Conservation (phyloP, 2,888 invertebrate genomes). For the Lithophane semibrunnea region DNA sequence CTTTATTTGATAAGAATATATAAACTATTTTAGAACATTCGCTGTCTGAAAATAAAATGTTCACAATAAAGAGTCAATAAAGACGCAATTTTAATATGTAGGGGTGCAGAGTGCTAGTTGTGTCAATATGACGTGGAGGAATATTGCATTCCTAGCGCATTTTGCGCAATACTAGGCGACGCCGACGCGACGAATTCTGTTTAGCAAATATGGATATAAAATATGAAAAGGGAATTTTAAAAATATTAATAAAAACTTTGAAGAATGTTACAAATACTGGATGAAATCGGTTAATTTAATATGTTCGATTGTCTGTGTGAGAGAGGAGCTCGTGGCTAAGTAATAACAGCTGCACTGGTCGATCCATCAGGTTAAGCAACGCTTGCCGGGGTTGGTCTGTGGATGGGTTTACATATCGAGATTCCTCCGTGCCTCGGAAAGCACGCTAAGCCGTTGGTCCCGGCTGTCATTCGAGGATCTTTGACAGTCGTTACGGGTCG, state of each 20-base stretch:
- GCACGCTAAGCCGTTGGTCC: too few relatives aligned
- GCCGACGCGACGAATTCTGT: neutral
- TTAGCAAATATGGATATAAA: neutral
- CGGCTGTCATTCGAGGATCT: too few relatives aligned
- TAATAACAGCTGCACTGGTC: too few relatives aligned
- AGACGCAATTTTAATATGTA: neutral
- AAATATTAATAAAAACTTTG: neutral
- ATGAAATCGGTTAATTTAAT: neutral
- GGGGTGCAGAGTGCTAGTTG: neutral
- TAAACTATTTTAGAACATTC: neutral
- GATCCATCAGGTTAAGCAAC: too few relatives aligned
- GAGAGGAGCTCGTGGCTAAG: too few relatives aligned
- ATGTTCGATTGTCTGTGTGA: too few relatives aligned
- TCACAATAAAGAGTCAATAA: neutral
- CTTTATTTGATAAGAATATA: neutral
- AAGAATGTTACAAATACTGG: neutral
- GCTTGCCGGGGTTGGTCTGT: too few relatives aligned
- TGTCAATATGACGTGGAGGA: neutral
- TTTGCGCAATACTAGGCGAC: neutral
- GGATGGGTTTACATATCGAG: too few relatives aligned
- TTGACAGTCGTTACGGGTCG: too few relatives aligned
- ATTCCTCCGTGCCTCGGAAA: too few relatives aligned
- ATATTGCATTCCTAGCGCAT: conserved; percentile 8
- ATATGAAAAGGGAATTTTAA: neutral
- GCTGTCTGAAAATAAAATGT: neutral